Conservation (phyloP, 2,797 vertebrate species). For the Arnoldichthys spilopterus region DNA sequence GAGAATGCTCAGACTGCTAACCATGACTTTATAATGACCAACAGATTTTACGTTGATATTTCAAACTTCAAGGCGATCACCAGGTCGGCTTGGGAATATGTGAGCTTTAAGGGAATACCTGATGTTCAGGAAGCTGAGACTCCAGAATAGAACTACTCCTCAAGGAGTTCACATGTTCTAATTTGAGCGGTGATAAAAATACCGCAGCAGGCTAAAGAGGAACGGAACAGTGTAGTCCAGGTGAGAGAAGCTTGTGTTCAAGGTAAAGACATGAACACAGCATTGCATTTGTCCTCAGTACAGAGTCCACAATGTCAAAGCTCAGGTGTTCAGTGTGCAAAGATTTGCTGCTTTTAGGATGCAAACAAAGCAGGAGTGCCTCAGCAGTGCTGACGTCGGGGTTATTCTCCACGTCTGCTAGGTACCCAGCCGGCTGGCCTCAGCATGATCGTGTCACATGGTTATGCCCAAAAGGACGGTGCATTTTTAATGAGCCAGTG, state of each 20-base stretch:
- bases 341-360: constrained; percentile 28
- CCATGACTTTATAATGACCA: no score
- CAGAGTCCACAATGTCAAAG: constrained; percentile 17
- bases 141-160: not conserved
- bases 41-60: no score
- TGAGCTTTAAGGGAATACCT: not conserved
- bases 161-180: not conserved
- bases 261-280: constrained; percentile 12
- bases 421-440: constrained; percentile 37
- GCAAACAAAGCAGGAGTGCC: constrained; percentile 33
- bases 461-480: not conserved
- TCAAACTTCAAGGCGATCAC: no score
- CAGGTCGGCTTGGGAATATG: no score
- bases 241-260: constrained; percentile 10
- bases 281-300: constrained; percentile 26
- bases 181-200: not conserved
- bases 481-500: not conserved
- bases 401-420: constrained; percentile 28
- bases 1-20: no score
- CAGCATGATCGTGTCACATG: not conserved
- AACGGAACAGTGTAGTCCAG: not conserved
- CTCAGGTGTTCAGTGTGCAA: constrained; percentile 40
- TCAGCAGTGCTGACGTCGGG: constrained; percentile 42
- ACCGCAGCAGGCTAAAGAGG: not conserved
- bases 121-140: not conserved